Conservation (phyloP, 1,140 invertebrate genomes). For the Pachypsylla venusta region DNA sequence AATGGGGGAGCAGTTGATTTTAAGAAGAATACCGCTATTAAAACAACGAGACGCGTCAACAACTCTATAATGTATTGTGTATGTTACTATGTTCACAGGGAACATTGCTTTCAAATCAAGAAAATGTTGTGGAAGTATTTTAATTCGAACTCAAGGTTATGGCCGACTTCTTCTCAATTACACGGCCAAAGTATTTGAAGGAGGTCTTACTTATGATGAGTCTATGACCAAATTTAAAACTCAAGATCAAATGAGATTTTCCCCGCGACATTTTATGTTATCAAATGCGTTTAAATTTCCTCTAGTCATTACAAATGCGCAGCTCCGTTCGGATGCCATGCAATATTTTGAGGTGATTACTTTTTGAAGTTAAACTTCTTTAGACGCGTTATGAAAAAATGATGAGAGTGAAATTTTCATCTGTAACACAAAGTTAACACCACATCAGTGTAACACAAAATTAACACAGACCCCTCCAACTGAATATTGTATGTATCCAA, state of each 20-base stretch:
- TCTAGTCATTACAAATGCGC: constrained; percentile 50
- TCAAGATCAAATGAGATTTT: constrained; percentile 25
- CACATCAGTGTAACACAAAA: too few relatives aligned
- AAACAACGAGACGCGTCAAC: too few relatives aligned
- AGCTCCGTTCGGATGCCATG: constrained; percentile 42
- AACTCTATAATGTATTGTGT: too few relatives aligned
- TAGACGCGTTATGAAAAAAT: too few relatives aligned
- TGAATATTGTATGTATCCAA: too few relatives aligned
- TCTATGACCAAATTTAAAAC: constrained; percentile 39
- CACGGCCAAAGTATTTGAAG: constrained; percentile 38
- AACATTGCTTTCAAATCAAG: constrained; percentile 37
- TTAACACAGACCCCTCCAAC: too few relatives aligned
- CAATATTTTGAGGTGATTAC: constrained; percentile 41
- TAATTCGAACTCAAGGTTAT: constrained; percentile 43
- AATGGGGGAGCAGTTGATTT: too few relatives aligned
- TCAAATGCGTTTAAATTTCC: constrained; percentile 54
- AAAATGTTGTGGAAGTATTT: constrained; percentile 46
- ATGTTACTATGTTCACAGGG: constrained; percentile 31
- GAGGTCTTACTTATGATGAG: constrained; percentile 38
- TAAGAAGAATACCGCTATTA: too few relatives aligned
- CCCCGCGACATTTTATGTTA: constrained; percentile 40
- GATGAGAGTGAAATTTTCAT: too few relatives aligned
- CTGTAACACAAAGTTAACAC: too few relatives aligned
- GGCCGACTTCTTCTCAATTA: constrained; percentile 41
- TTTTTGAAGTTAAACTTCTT: too few relatives aligned